A percentile compares a stretch with the other conserved stretches of the same genome.
phyloP scores from a whole-genome alignment of 2,888 invertebrate genomes.

The Philonicus albiceps region DNA sequence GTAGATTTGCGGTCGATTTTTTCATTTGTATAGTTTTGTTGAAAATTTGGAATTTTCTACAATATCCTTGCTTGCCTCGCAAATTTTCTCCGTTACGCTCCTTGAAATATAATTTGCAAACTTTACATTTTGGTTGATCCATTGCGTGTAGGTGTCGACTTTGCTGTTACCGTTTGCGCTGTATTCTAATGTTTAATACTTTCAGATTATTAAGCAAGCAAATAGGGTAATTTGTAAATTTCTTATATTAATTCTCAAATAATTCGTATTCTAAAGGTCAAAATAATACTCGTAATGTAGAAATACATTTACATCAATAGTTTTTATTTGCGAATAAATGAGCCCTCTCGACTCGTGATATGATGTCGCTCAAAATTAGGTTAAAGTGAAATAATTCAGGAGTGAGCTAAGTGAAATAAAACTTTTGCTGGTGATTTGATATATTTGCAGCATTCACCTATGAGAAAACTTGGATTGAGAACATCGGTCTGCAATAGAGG shows the following conservation, averaged over 20 bases:
- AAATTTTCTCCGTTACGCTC: neutral
- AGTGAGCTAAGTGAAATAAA: slow-evolving; percentile 11
- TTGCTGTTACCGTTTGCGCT: neutral
- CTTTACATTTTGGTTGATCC: neutral
- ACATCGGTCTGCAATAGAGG: neutral
- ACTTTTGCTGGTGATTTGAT: neutral
- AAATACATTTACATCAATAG: neutral
- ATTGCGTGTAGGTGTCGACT: neutral
- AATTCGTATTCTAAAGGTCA: neutral
- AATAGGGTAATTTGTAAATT: neutral
- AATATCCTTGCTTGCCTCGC: slow-evolving; percentile 11
- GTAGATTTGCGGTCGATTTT: slow-evolving; percentile 16
- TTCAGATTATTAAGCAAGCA: slow-evolving; percentile 15
- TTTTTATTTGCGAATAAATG: neutral
- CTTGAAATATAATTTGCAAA: slow-evolving; percentile 11
- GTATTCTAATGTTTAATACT: neutral
- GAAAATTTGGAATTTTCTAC: slow-evolving; percentile 21
- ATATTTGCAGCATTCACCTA: neutral
- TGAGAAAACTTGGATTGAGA: neutral
- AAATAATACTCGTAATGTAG: neutral
- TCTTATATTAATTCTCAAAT: neutral
- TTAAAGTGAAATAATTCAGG: slow-evolving; percentile 18
- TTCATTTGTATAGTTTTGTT: slow-evolving; percentile 7
- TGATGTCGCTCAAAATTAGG: neutral
- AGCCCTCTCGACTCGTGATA: neutral